Conservation (phyloP, 2,797 vertebrate genomes). For the Neosilurus hyrtlii region DNA sequence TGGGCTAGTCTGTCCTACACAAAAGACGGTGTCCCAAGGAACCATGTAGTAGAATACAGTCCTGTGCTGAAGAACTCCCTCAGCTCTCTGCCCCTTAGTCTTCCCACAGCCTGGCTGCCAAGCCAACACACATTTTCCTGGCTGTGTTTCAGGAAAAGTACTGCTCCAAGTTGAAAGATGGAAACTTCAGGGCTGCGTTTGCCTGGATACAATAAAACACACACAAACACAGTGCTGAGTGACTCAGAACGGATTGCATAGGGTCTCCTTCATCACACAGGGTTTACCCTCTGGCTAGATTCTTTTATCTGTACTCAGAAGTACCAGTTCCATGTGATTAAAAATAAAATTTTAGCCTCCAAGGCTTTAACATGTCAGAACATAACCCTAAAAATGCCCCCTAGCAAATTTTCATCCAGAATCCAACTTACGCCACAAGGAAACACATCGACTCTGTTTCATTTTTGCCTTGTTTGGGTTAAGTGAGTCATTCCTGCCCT, state of each 20-base stretch:
- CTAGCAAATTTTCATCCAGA: neutral
- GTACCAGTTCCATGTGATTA: slow-evolving; percentile 49
- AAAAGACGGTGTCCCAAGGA: slow-evolving; percentile 77
- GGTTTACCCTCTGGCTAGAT: slow-evolving; percentile 58
- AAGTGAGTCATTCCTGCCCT: slow-evolving; percentile 53
- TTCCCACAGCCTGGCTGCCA: slow-evolving; percentile 90
- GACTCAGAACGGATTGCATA: slow-evolving; percentile 69
- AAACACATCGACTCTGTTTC: slow-evolving; percentile 22
- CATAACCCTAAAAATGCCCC: neutral
- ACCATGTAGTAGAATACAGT: slow-evolving; percentile 73
- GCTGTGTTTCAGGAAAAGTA: slow-evolving; percentile 95
- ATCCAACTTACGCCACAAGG: neutral
- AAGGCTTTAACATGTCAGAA: neutral
- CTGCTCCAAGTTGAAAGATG: slow-evolving; percentile 82
- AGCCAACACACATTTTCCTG: slow-evolving; percentile 96
- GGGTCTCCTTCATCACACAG: slow-evolving; percentile 61
- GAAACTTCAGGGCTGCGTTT: slow-evolving; percentile 89
- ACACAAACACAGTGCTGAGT: slow-evolving; percentile 79
- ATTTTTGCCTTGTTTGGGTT: slow-evolving; percentile 20
- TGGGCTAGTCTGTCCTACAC: slow-evolving; percentile 56
- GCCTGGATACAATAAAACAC: slow-evolving; percentile 94
- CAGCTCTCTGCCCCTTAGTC: slow-evolving; percentile 74
- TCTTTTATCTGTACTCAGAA: slow-evolving; percentile 55
- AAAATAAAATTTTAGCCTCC: neutral
- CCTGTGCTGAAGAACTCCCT: slow-evolving; percentile 69